Evolutionary conservation across 2,888 invertebrate species (phyloP).

Genomic region (Andrena marginata): DNA sequence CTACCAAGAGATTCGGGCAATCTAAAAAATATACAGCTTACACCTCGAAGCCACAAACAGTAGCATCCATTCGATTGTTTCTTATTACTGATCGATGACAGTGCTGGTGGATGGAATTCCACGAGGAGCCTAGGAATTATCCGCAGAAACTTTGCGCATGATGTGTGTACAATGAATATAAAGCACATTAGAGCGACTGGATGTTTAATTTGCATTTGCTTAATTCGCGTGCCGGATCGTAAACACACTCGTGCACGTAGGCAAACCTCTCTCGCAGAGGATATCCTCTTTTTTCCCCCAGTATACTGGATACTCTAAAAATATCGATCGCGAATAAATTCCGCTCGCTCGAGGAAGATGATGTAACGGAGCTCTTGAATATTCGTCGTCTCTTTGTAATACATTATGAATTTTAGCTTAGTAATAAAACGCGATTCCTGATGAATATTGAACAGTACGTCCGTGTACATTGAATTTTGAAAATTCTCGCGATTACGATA

Average conservation of each 20-base stretch:
- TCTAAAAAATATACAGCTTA: not conserved
- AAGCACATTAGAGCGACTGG: conserved; percentile 30
- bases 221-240: conserved; percentile 7
- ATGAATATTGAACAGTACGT: conserved; percentile 8
- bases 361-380: conserved; percentile 59
- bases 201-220: conserved; percentile 21
- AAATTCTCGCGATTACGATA: not conserved
- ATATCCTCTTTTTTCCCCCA: not conserved
- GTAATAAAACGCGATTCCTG: not conserved
- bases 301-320: conserved; percentile 38
- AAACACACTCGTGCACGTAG: conserved; percentile 11
- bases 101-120: conserved; percentile 47
- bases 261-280: not conserved
- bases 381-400: conserved; percentile 30
- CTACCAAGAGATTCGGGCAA: too few species aligned
- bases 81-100: conserved; percentile 20
- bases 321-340: conserved; percentile 45
- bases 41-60: not conserved
- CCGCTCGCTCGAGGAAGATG: conserved; percentile 32
- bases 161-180: conserved; percentile 69
- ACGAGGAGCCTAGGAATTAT: conserved; percentile 50
- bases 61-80: conserved; percentile 35
- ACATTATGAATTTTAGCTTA: conserved; percentile 24
- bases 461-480: not conserved
- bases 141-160: conserved; percentile 56